Base-by-base conservation (phyloP, 35 echinoderm and acorn worm species). In the Strongylocentrotus purpuratus region DNA sequence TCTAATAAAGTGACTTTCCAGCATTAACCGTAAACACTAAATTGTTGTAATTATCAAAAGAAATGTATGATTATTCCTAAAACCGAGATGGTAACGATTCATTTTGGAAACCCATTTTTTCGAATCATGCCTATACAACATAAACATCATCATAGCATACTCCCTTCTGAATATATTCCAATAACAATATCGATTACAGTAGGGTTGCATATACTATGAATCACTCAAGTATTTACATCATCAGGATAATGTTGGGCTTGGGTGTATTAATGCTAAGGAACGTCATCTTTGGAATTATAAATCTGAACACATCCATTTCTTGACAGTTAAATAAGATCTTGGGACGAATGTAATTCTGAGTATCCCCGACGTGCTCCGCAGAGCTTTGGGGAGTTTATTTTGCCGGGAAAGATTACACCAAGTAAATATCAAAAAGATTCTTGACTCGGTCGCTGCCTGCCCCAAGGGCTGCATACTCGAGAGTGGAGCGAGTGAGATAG, bases 361-460 rank as follows among this genome's bases (percentile, higher is more conserved):
- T 46, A 89, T 89, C 87, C 9, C 87, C 14, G 87, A 31, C 87
- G 87, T 46, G 87, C 87, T 89, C 87, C 87, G 33, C 20, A 33
- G 20, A 89, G 87, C 87, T 89, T 46, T 89, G 13, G 87, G 87
- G 9, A 89, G 87, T 89, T 89, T 89, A 89, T 89, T 89, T 89
- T 89, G 87, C 33, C 87, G 87, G 87, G 87, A 89, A 89, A 89
- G 87, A 89, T 89, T 89, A 89, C 87, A 89, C 87, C 87, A 31
- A 46, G 87, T 89, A 89, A 89, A 89, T 46, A 89, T 41, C 33
- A 89, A 46, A 89, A 89, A 89, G 87, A 45, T 89, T 89, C 87
- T 89, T 89, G 87, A 89, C 87, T 89, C 87, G 45, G 33, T 89
- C 87, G 87, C 87, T 89, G 87, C 87, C 87, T 89, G 87, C 32